These are phyloP conservation scores for Myotis myotis DNA, from an alignment of 2,797 vertebrate genomes.

Conservation along the genomic window DNA sequence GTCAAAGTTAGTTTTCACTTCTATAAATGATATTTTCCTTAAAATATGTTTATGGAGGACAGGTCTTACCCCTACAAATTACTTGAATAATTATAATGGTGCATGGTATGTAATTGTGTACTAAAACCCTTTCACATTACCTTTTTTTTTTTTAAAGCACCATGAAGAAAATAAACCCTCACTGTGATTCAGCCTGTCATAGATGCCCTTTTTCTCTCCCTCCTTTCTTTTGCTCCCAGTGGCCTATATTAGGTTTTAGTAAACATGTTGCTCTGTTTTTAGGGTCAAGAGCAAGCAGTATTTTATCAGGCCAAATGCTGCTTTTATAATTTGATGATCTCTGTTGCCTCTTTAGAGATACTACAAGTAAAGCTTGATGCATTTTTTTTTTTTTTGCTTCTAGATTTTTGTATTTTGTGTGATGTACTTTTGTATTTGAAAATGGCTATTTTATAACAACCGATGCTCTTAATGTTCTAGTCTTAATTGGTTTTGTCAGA, in stretches of 20 bases:
- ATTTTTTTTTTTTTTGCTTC: not conserved
- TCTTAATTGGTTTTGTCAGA: not conserved
- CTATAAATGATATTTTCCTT: slow-evolving; percentile 22
- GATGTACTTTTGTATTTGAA: not conserved
- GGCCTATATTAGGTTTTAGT: not conserved
- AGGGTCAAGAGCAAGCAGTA: not conserved
- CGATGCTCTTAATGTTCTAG: not conserved
- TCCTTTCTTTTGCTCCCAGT: not conserved
- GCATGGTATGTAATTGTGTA: not conserved
- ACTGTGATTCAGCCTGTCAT: not conserved
- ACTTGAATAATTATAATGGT: not conserved
- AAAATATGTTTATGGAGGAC: not conserved
- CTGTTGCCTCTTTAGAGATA: not conserved
- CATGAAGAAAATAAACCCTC: not conserved
- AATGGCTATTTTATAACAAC: not conserved
- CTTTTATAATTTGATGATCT: not conserved
- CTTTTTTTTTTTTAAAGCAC: not conserved
- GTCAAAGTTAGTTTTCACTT: not conserved
- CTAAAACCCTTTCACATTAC: not conserved
- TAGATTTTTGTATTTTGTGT: slow-evolving; percentile 19
- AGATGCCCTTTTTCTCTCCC: not conserved
- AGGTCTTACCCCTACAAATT: not conserved
- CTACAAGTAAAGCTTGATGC: not conserved
- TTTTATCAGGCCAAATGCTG: not conserved
- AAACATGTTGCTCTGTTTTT: not conserved